Base-by-base conservation (phyloP, 2,113 vertebrate genomes). In the Sporophila hypoxantha region DNA sequence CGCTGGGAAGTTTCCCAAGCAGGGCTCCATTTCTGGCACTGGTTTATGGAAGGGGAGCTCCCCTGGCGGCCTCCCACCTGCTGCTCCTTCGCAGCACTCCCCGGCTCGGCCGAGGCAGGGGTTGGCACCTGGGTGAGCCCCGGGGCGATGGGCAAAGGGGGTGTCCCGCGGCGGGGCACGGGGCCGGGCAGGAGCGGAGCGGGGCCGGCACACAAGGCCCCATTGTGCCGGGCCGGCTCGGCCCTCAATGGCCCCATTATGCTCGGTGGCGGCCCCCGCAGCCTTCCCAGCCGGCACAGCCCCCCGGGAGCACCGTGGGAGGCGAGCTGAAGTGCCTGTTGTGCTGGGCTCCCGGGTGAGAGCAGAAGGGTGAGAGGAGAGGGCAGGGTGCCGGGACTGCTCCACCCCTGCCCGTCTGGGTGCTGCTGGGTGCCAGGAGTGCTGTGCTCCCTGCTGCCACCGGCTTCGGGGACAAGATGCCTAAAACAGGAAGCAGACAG, bases 201-300 rank as follows among this genome's bases (percentile, higher is more conserved):
- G 1, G 83, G 69, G 81, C 87, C 36, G 44, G 77, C 81, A 85
- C 62, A 95, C 94, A 95, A 95, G 93, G 94, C 85, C 56, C 92
- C 69, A 81, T 94, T 94, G 93, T 94, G 90, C 86, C 44, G 16
- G 3, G 12, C 67, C 6, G 59, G 49, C 76, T 67, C 12, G 12
- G 52, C 79, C 27, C 1, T 95, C 93, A 94, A 94, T 92, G 49
- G 95, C 59, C 7, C 56, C 82, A 90, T 95, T 94, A 92, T 96
- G 68, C 56, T 69, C 44, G 1, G 66, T 6, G 5, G 62, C 34
- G 15, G 82, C 82, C 90, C 79, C 85, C 80, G 46, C 76, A 84
- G 82, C 74, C 82, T 86, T 92, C 93, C 95, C 92, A 88, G 93
- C 50, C 64, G 11, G 78, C 18, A 23, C 5, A 36, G 55, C 87